phyloP scores from a whole-genome alignment of 1,140 invertebrate species.

The Bradysia coprophila region DNA sequence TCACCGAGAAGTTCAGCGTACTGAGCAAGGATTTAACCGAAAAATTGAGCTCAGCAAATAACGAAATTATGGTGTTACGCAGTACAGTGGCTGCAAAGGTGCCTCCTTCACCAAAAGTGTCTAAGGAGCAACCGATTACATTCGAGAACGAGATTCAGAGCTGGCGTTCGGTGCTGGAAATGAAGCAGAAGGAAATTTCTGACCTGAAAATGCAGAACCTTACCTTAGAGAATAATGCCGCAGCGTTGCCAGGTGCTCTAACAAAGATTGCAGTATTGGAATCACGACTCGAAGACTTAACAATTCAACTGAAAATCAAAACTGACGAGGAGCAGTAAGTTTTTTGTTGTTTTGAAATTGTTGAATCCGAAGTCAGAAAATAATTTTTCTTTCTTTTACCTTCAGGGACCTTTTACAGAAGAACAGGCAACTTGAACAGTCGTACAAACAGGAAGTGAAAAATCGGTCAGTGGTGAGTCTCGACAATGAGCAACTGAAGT shows the following conservation, averaged over 20 bases:
- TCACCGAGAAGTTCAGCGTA: slow-evolving; percentile 12
- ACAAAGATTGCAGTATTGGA: slow-evolving; percentile 34
- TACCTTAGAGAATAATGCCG: slow-evolving; percentile 30
- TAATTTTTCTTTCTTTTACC: slow-evolving; percentile 8
- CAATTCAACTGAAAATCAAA: slow-evolving; percentile 41
- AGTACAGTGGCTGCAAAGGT: slow-evolving; percentile 8
- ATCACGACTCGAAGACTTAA: slow-evolving; percentile 46
- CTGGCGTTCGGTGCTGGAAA: slow-evolving; percentile 50
- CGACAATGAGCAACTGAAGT: slow-evolving; percentile 73
- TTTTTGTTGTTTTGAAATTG: neutral
- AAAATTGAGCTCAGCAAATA: slow-evolving; percentile 14
- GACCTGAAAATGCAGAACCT: slow-evolving; percentile 44
- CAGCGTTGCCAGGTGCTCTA: slow-evolving; percentile 31
- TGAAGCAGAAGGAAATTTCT: slow-evolving; percentile 52
- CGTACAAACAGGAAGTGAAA: slow-evolving; percentile 46
- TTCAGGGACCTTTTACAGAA: slow-evolving; percentile 34
- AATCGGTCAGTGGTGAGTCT: slow-evolving; percentile 57
- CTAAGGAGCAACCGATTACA: slow-evolving; percentile 7
- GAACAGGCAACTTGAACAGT: slow-evolving; percentile 49
- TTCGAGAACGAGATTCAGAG: slow-evolving; percentile 49
- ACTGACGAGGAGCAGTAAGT: slow-evolving; percentile 32
- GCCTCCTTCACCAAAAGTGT: no score
- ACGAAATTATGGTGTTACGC: slow-evolving; percentile 20
- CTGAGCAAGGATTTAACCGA: slow-evolving; percentile 17
- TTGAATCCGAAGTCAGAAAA: neutral